Evolutionary conservation across 35 echinoderm and acorn worm genomes (phyloP).

Genomic region (Hemicentrotus pulcherrimus): DNA sequence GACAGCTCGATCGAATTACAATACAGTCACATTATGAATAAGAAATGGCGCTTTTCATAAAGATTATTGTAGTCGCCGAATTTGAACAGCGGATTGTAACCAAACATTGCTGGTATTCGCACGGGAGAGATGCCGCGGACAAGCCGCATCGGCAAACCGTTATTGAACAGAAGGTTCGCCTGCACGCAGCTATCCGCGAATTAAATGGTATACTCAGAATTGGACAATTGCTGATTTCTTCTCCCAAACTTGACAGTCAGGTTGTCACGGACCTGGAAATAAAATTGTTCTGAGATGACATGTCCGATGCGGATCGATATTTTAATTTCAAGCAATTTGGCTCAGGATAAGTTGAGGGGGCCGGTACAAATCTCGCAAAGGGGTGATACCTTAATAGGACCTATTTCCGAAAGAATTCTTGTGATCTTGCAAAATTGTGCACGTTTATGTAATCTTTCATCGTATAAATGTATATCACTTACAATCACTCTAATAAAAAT

Average conservation of each 20-base stretch:
- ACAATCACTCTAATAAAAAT: background rate
- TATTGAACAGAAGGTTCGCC: background rate
- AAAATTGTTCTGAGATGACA: conserved; percentile 8
- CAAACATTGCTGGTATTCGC: conserved; percentile 26
- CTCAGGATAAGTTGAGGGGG: background rate
- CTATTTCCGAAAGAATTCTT: background rate
- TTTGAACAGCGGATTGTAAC: conserved; percentile 28
- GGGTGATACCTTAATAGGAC: background rate
- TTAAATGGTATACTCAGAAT: background rate
- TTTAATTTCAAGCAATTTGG: background rate
- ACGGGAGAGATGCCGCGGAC: background rate
- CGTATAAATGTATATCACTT: background rate
- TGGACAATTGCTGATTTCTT: background rate
- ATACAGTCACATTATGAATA: conserved; percentile 36
- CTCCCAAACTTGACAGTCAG: background rate
- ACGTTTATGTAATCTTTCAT: background rate
- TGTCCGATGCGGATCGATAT: conserved; percentile 25
- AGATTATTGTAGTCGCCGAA: conserved; percentile 30
- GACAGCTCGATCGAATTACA: conserved; percentile 28
- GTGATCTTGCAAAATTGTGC: background rate
- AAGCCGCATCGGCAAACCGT: background rate
- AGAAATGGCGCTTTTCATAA: background rate
- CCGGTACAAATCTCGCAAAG: background rate
- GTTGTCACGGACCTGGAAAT: background rate
- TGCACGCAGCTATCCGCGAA: background rate